Conservation (phyloP, 2,888 invertebrate genomes). For the Heterodera filipjevi region DNA sequence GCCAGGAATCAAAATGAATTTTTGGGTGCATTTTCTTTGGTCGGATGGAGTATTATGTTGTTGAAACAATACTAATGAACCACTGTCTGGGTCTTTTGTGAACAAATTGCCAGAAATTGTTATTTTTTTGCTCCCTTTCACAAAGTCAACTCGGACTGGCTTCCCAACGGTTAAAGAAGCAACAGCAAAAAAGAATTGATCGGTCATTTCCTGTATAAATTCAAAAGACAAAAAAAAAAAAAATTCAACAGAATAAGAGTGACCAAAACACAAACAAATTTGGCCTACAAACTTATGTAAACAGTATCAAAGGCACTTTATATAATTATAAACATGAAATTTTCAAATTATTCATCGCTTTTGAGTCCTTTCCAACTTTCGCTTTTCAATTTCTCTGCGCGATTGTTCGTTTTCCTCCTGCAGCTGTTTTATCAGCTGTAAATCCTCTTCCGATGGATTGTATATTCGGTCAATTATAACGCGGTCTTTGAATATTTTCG, state of each 20-base stretch:
- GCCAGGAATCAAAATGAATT: constrained; percentile 32
- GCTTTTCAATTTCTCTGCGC: not conserved
- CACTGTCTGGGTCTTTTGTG: constrained; percentile 48
- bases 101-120: constrained; percentile 44
- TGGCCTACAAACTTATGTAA: no score
- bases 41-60: constrained; percentile 23
- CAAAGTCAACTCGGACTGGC: constrained; percentile 21
- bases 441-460: constrained; percentile 57
- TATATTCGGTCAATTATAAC: constrained; percentile 59
- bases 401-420: constrained; percentile 32
- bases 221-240: not conserved
- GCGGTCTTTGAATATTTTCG: constrained; percentile 77
- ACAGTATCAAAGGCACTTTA: no score
- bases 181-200: not conserved
- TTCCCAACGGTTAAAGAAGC: constrained; percentile 7
- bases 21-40: not conserved
- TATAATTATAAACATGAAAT: no score
- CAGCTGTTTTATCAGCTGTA: constrained; percentile 50
- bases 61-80: constrained; percentile 44
- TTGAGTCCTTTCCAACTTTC: not conserved
- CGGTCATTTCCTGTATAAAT: not conserved
- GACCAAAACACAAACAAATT: not conserved
- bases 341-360: not conserved
- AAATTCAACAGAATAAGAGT: not conserved
- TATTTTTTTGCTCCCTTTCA: constrained; percentile 7